Evolutionary conservation across 2,797 vertebrate species (phyloP).

Genomic region (Neosalanx taihuensis): DNA sequence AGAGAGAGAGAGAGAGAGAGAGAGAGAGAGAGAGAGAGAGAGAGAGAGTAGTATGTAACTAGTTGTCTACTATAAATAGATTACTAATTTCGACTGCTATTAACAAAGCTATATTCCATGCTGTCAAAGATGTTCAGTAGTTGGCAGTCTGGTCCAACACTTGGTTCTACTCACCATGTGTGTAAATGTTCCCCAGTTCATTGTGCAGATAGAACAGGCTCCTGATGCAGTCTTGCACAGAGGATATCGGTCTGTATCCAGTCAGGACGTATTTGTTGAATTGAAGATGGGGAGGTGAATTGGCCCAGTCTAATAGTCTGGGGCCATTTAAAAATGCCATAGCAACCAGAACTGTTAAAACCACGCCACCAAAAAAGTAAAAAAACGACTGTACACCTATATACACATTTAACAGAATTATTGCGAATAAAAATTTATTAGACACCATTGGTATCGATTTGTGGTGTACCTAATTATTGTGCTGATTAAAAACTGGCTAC

Average conservation of each 20-base stretch:
- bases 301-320: constrained; percentile 88
- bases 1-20: too few relatives aligned
- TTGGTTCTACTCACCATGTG: constrained; percentile 81
- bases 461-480: constrained; percentile 32
- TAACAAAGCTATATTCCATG: too few relatives aligned
- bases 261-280: constrained; percentile 92
- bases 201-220: constrained; percentile 95
- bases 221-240: constrained; percentile 84
- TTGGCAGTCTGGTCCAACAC: background rate
- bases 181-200: constrained; percentile 94
- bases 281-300: constrained; percentile 87
- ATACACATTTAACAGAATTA: constrained; percentile 66
- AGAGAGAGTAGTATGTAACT: too few relatives aligned
- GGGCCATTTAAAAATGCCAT: constrained; percentile 88
- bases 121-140: too few relatives aligned
- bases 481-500: constrained; percentile 45
- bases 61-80: too few relatives aligned
- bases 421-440: constrained; percentile 65
- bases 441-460: constrained; percentile 59
- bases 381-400: constrained; percentile 66
- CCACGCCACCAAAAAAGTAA: constrained; percentile 65
- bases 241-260: constrained; percentile 86
- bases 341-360: constrained; percentile 64
- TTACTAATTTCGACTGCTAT: too few relatives aligned
- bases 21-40: too few relatives aligned